A percentile compares a stretch with the other conserved stretches of the same genome.
These are phyloP conservation scores for Platysteira castanea DNA, from an alignment of 2,113 vertebrate species.

Conservation along the genomic window DNA sequence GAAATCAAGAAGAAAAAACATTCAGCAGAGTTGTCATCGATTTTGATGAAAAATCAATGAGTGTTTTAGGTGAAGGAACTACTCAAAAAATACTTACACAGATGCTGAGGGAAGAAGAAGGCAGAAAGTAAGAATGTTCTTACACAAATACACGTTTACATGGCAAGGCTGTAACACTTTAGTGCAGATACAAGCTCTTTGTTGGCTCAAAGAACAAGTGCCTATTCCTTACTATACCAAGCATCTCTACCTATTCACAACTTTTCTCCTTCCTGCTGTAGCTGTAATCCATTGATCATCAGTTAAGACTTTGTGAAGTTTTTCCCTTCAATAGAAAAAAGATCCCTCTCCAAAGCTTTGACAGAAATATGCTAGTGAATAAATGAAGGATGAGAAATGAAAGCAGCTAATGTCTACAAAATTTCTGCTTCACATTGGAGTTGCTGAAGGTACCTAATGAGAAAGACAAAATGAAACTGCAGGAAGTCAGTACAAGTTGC, in stretches of 20 bases:
- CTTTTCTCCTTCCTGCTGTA: neutral
- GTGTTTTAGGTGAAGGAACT: neutral
- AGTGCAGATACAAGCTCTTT: neutral
- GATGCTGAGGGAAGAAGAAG: neutral
- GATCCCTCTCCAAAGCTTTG: neutral
- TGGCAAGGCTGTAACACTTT: neutral
- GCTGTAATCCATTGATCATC: neutral
- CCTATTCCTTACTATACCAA: neutral
- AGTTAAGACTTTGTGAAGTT: neutral
- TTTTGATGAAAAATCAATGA: neutral
- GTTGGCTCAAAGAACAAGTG: neutral
- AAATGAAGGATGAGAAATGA: neutral
- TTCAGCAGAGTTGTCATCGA: neutral
- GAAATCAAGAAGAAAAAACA: neutral
- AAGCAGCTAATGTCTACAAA: neutral
- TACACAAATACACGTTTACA: neutral
- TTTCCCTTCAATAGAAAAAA: neutral
- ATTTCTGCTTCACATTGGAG: neutral
- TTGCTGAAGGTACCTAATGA: neutral
- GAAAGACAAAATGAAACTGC: neutral
- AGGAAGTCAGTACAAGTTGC: neutral
- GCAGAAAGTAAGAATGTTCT: neutral
- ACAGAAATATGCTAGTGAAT: neutral
- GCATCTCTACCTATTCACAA: neutral
- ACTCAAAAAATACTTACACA: neutral